A percentile compares a stretch with the other conserved stretches of the same genome.
These are phyloP conservation scores for Noctua pronuba DNA, from an alignment of 2,888 invertebrate species.

Conservation along the genomic window DNA sequence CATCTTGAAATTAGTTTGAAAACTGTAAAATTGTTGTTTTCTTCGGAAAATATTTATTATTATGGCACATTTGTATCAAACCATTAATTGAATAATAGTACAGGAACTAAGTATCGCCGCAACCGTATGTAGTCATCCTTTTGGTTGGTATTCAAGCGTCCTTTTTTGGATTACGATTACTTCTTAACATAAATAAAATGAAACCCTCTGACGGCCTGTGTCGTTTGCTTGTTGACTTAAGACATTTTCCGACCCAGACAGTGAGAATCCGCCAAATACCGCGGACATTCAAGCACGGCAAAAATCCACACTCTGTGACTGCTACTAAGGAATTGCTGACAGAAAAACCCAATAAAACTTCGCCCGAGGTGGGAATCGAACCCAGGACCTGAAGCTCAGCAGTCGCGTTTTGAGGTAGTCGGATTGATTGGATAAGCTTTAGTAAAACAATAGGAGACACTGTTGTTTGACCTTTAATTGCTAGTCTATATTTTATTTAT, in stretches of 20 bases:
- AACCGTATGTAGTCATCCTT: not conserved
- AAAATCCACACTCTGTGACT: not conserved
- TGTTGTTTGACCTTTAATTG: slow-evolving; percentile 2
- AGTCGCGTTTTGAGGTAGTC: not conserved
- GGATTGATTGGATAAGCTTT: not conserved
- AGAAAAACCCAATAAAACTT: not conserved
- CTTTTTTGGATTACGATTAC: not conserved
- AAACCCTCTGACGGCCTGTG: not conserved
- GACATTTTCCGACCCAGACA: not conserved
- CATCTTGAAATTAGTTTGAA: too few species aligned
- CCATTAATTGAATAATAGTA: not conserved
- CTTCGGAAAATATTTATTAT: too few species aligned
- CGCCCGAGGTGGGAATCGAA: not conserved
- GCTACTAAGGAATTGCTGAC: not conserved
- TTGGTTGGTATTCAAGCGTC: not conserved
- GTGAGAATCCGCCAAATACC: not conserved
- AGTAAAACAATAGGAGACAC: slow-evolving; percentile 13
- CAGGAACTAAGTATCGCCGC: not conserved
- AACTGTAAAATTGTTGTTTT: too few species aligned
- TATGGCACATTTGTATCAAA: too few species aligned
- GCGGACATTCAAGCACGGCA: not conserved
- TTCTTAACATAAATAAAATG: not conserved
- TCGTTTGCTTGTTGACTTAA: not conserved
- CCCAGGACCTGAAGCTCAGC: not conserved
- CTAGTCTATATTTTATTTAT: not conserved